Evolutionary conservation across 1,140 invertebrate species (phyloP).

Genomic region (Aphelinus certus): DNA sequence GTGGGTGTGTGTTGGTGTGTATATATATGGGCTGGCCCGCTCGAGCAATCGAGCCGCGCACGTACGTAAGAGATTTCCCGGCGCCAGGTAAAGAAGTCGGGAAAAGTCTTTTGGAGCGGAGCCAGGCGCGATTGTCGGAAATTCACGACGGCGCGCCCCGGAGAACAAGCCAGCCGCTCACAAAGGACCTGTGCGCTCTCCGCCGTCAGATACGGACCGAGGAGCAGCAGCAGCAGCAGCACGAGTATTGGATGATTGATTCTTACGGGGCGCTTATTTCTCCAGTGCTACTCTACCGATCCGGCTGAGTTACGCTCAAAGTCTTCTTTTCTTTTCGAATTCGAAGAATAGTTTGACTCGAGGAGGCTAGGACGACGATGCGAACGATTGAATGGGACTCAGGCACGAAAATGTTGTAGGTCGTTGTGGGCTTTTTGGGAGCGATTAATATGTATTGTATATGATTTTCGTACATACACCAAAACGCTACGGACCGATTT

Average conservation of each 20-base stretch:
- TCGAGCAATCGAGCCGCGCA: slow-evolving; percentile 12
- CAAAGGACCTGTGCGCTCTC: not conserved
- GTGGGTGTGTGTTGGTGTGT: too few relatives aligned
- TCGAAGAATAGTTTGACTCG: too few relatives aligned
- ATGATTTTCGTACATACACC: too few relatives aligned
- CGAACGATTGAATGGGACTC: too few relatives aligned
- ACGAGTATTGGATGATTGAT: slow-evolving; percentile 14
- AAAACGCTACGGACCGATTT: too few relatives aligned
- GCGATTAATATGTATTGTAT: too few relatives aligned
- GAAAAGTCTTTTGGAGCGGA: slow-evolving; percentile 48
- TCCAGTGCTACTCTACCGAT: slow-evolving; percentile 16
- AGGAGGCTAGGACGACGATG: too few relatives aligned
- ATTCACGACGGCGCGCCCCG: slow-evolving; percentile 41
- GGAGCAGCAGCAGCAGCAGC: not conserved
- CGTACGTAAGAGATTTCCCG: not conserved
- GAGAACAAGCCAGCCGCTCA: not conserved
- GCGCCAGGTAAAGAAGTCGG: slow-evolving; percentile 26
- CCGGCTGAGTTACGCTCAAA: slow-evolving; percentile 4
- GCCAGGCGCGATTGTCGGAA: slow-evolving; percentile 50
- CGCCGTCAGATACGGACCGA: not conserved
- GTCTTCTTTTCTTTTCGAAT: slow-evolving; percentile 3
- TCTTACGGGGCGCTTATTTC: slow-evolving; percentile 16
- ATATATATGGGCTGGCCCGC: too few relatives aligned
- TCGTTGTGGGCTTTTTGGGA: too few relatives aligned
- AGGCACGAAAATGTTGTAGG: too few relatives aligned